phyloP scores from a whole-genome alignment of 92 coral and sea anemone genomes.

The Parazoanthus swiftii region DNA sequence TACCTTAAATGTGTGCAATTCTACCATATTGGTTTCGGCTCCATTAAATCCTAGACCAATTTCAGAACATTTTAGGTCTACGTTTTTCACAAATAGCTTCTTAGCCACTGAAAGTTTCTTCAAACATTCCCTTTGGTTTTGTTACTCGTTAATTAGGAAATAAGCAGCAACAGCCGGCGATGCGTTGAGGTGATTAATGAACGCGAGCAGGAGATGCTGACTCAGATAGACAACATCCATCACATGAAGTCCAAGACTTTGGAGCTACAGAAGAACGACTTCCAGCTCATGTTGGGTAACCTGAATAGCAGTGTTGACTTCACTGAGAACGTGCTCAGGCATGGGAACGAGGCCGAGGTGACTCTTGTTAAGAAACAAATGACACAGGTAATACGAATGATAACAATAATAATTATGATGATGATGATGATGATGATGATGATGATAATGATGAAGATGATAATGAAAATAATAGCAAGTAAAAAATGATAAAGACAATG shows the following conservation, averaged over 20 bases:
- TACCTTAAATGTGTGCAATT: too few relatives aligned
- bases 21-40: too few relatives aligned
- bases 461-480: too few relatives aligned
- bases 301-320: constrained; percentile 89
- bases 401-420: too few relatives aligned
- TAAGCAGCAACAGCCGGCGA: constrained; percentile 41
- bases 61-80: too few relatives aligned
- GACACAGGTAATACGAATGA: constrained; percentile 47
- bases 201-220: constrained; percentile 83
- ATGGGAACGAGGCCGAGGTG: constrained; percentile 98
- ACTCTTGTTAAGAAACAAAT: constrained; percentile 90
- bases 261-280: constrained; percentile 80
- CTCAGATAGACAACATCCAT: constrained; percentile 81
- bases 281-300: constrained; percentile 88
- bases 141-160: constrained; percentile 28
- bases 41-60: too few relatives aligned
- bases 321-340: constrained; percentile 85
- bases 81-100: too few relatives aligned
- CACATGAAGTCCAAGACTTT: constrained; percentile 87
- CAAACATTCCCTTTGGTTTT: neutral
- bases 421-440: too few relatives aligned
- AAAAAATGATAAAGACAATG: too few relatives aligned
- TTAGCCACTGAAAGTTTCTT: neutral
- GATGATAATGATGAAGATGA: too few relatives aligned
- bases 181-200: constrained; percentile 74